Evolutionary conservation across 2,797 vertebrate species (phyloP).

Genomic region (Margarornis squamiger): DNA sequence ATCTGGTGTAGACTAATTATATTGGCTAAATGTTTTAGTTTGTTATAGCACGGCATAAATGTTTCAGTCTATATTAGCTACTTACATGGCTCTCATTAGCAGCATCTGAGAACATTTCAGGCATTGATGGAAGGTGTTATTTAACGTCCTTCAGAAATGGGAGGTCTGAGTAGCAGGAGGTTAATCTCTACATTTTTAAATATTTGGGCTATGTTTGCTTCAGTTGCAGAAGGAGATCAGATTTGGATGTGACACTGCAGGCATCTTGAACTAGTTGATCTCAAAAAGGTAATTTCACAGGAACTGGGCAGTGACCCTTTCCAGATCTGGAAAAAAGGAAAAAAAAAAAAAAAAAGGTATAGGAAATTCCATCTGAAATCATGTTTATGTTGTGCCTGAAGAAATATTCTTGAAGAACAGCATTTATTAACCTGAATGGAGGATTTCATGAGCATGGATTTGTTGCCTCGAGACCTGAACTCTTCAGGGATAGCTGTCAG

Average conservation of each 20-base stretch:
- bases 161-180: background rate
- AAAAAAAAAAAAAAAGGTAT: fast-evolving
- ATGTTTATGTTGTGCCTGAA: background rate
- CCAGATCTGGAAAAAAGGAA: background rate
- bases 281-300: background rate
- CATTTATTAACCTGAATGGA: background rate
- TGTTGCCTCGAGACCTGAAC: background rate
- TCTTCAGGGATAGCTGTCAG: background rate
- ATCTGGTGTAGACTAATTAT: background rate
- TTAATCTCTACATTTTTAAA: background rate
- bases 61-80: background rate
- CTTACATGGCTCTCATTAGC: background rate
- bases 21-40: background rate
- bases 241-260: background rate
- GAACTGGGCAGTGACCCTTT: background rate
- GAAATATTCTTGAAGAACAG: background rate
- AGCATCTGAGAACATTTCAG: background rate
- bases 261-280: background rate
- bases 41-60: background rate
- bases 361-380: background rate
- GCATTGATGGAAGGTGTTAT: background rate
- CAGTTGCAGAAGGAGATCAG: background rate
- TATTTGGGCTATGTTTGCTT: background rate
- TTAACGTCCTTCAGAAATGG: background rate
- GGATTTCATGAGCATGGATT: background rate